These are phyloP conservation scores for Stomatorhinus ivindoensis DNA, from an alignment of 2,113 vertebrate genomes.

Conservation along the genomic window DNA sequence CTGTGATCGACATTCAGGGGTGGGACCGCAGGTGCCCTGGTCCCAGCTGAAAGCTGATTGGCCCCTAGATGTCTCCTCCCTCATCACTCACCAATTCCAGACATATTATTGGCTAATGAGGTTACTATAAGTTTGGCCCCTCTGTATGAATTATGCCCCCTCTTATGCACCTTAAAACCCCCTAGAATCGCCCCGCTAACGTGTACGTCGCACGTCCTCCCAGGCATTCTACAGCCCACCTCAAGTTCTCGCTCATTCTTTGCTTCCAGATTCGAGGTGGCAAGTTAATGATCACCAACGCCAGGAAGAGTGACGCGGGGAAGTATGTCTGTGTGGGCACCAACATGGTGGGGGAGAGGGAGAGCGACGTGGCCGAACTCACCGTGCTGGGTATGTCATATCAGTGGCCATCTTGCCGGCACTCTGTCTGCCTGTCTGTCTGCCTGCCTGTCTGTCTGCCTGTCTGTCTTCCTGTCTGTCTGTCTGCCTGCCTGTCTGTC, in stretches of 20 bases:
- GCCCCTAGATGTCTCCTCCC: not conserved
- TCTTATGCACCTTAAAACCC: not conserved
- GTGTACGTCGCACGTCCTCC: not conserved
- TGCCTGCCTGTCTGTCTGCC: not conserved
- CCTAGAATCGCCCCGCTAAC: not conserved
- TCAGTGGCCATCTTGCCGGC: not conserved
- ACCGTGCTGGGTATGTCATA: conserved; percentile 80
- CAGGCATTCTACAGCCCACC: not conserved
- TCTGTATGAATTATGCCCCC: not conserved
- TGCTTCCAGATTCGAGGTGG: conserved; percentile 78
- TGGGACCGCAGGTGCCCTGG: not conserved
- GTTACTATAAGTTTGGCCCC: not conserved
- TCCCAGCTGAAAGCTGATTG: not conserved
- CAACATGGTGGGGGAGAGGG: conserved; percentile 90
- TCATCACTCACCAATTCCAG: not conserved
- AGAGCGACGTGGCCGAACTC: conserved; percentile 88
- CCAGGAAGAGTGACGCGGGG: conserved; percentile 81
- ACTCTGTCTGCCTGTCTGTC: not conserved
- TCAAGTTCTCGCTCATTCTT: not conserved
- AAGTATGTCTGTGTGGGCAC: conserved; percentile 88
- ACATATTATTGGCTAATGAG: not conserved
- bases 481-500: not conserved
- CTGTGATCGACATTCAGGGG: not conserved
- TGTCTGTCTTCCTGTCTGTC: not conserved
- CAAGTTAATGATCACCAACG: conserved; percentile 86